phyloP scores from a whole-genome alignment of 2,113 vertebrate genomes.

The Cairina moschata region DNA sequence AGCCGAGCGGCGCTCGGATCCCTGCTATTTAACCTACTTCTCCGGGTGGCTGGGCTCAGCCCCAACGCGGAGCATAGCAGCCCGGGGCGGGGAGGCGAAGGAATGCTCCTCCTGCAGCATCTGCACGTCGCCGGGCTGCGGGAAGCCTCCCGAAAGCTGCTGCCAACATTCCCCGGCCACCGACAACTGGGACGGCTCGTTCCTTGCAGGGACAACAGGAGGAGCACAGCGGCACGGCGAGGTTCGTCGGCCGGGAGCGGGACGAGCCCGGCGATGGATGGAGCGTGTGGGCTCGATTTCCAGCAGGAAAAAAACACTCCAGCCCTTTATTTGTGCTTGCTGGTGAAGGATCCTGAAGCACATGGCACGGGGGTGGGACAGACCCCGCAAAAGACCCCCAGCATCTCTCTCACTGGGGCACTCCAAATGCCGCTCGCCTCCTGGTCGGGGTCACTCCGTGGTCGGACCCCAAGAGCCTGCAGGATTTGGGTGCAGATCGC shows the following conservation, averaged over 20 bases:
- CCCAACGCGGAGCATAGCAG: neutral
- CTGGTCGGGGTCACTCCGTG: fast-evolving
- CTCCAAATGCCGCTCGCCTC: neutral
- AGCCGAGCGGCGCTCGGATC: neutral
- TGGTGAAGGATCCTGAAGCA: neutral
- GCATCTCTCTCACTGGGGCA: neutral
- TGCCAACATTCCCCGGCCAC: neutral
- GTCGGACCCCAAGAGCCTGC: neutral
- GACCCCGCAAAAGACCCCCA: neutral
- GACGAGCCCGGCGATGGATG: neutral
- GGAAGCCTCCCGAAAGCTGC: neutral
- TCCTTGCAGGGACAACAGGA: neutral
- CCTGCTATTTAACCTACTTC: neutral
- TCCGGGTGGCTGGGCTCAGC: neutral
- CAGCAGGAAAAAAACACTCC: neutral
- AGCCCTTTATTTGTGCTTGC: neutral
- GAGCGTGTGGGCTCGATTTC: fast-evolving
- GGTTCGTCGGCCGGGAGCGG: neutral
- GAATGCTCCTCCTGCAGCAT: neutral
- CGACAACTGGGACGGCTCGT: neutral
- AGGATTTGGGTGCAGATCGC: neutral
- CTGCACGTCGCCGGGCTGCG: neutral
- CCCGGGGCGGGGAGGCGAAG: fast-evolving
- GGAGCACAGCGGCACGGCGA: neutral
- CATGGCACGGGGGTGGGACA: neutral